These are phyloP conservation scores for Dryococelus australis DNA, from an alignment of 2,888 invertebrate species.

Conservation along the genomic window DNA sequence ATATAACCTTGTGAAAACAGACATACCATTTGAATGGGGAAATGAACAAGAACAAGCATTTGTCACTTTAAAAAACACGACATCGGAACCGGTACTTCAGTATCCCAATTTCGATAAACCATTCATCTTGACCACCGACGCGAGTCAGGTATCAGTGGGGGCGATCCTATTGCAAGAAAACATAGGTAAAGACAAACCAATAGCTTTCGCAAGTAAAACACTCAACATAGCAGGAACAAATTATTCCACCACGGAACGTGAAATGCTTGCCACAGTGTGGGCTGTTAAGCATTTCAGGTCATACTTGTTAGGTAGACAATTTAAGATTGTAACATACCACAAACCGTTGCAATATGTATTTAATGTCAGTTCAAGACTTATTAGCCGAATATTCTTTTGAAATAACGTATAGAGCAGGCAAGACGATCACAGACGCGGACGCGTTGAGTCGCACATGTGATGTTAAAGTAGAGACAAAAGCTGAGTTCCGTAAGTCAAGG, in stretches of 20 bases:
- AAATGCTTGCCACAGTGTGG: conserved; percentile 55
- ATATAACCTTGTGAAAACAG: not conserved
- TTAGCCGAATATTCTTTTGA: conserved; percentile 53
- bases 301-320: conserved; percentile 53
- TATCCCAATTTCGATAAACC: conserved; percentile 47
- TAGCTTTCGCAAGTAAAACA: conserved; percentile 54
- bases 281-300: conserved; percentile 44
- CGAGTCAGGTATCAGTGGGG: conserved; percentile 52
- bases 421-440: conserved; percentile 52
- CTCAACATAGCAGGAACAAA: conserved; percentile 53
- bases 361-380: conserved; percentile 46
- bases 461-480: not conserved
- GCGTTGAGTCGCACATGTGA: conserved; percentile 32
- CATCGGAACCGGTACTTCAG: conserved; percentile 35
- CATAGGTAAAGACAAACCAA: no score
- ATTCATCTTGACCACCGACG: conserved; percentile 54
- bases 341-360: conserved; percentile 54
- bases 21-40: conserved; percentile 32
- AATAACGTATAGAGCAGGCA: conserved; percentile 53
- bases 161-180: conserved; percentile 51
- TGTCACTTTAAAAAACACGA: conserved; percentile 32
- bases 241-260: conserved; percentile 55
- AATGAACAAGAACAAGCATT: conserved; percentile 35
- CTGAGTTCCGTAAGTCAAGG: no score
- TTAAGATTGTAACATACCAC: conserved; percentile 55